Evolutionary conservation across 2,888 invertebrate genomes (phyloP), one percentile per base, ranked within the genome.

Genomic region (Rapana venosa): DNA sequence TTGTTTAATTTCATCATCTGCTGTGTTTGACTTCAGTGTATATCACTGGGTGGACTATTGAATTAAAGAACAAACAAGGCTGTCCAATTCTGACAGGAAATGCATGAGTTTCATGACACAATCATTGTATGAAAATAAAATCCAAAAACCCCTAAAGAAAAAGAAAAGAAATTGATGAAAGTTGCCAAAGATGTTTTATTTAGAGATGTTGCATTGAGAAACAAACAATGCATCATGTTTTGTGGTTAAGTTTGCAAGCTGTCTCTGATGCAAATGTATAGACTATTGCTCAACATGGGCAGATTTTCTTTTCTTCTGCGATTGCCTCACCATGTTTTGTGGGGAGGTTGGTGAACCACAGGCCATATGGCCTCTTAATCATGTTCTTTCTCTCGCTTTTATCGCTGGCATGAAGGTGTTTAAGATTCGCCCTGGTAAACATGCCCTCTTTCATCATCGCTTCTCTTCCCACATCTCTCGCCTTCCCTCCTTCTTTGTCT

Each of bases 321-420:
- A 87, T 87, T 17, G 47, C 74, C 47, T 74, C 87, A 56, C 32
- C 8, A 30, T 56, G 74, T 87, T 74, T 87, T 87, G 87, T 74
- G 87, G 87, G 74, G 85, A 77, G 70, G 66, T 90, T 87, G 87
- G 87, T 87, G 89, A 89, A 90, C 90, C 90, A 90, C 90, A 90
- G 87, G 90, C 87, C 90, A 90, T 90, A 89, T 90, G 90, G 89
- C 90, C 70, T 35, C 85, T 66, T 74, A 70, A 89, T 85, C 56
- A 84, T 74, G 74, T 66, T 85, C 83, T 58, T 89, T 36, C 70
- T 26, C 85, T 15, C 84, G 74, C 61, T 32, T 89, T 89, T 84
- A 89, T 89, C 66, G 77, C 85, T 70, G 66, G 77, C n/a, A 74
- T 58, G 70, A 70, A 89, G 66, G 89, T 77, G 85, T 83, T 89